Evolutionary conservation across 1,140 invertebrate genomes (phyloP), one percentile per base, ranked within the genome.

Genomic region (Ericerus pela): DNA sequence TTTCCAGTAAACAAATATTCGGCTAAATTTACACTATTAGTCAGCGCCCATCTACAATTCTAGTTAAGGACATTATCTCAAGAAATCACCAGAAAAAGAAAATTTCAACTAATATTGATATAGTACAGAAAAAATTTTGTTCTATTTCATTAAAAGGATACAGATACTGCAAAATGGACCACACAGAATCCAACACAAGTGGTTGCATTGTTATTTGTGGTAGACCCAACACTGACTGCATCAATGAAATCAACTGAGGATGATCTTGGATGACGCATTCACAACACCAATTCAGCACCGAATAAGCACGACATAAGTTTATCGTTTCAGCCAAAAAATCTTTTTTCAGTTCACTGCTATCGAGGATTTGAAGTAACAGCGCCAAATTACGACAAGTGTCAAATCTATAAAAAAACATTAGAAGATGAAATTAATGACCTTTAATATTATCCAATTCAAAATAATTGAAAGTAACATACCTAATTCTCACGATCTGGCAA

Each of bases 251-350:
- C 41, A 47, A 22, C 12, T 24, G 41, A 10, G 4, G 2, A 24
- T 47, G 11, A 47, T 47, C 26, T 4, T 18, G 41, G 11, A 47
- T 5, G 14, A 47, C 41, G 14, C 20, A 10, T 47, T 47, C 41
- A 47, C 41, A 47, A 47, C 41, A 47, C 41, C 41, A 47, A 16
- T 47, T 47, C 20, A 47, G 26, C 12, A 47, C 26, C 41, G 41
- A 18, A 24, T 47, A 47, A 14, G 41, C 41, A 5, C 26, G 18
- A 16, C 41, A 47, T 24, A 47, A 47, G 26, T 47, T 47, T 22
- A 47, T 24, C 26, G 51, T 53, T 12, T 30, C 27, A 10, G 5
- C 2, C 27, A 53, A 29, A 29, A 30, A 30, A 30, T 30, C 51
- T 31, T 22, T 11, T 18, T 53, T 53, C 8, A 53, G 27, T 29